Conservation (phyloP, 2,888 invertebrate species). For the Anaspis maculata region DNA sequence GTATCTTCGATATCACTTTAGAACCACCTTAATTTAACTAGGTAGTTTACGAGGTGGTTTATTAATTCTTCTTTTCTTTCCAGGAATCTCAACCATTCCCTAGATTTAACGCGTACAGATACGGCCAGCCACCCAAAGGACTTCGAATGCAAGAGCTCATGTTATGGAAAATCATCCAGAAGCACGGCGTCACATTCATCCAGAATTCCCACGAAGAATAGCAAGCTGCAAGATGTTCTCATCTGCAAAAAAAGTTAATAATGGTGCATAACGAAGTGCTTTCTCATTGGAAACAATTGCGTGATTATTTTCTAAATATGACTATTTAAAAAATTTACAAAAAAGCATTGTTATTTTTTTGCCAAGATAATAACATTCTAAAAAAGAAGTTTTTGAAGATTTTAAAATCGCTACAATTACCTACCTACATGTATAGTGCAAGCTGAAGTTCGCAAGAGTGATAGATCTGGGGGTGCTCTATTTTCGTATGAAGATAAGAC, state of each 20-base stretch:
- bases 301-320: constrained; percentile 1
- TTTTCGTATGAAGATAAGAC: no score
- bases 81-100: constrained; percentile 13
- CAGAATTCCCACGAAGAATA: constrained; percentile 17
- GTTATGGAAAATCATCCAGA: constrained; percentile 18
- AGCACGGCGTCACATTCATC: constrained; percentile 18
- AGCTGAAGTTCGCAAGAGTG: constrained; percentile 13
- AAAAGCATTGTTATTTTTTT: constrained; percentile 14
- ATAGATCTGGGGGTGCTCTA: constrained; percentile 14
- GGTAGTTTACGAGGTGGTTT: background rate
- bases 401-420: no score
- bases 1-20: no score
- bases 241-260: no score
- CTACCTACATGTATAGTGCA: constrained; percentile 15
- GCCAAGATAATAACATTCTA: constrained; percentile 16
- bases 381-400: constrained; percentile 4
- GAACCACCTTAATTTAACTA: no score
- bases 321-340: constrained; percentile 1
- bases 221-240: no score
- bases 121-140: constrained; percentile 7
- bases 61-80: constrained; percentile 7
- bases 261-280: constrained; percentile 20
- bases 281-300: constrained; percentile 15
- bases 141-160: constrained; percentile 13
- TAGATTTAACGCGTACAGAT: constrained; percentile 7